Evolutionary conservation across 2,888 invertebrate species (phyloP).

Genomic region (Alcis repandata): DNA sequence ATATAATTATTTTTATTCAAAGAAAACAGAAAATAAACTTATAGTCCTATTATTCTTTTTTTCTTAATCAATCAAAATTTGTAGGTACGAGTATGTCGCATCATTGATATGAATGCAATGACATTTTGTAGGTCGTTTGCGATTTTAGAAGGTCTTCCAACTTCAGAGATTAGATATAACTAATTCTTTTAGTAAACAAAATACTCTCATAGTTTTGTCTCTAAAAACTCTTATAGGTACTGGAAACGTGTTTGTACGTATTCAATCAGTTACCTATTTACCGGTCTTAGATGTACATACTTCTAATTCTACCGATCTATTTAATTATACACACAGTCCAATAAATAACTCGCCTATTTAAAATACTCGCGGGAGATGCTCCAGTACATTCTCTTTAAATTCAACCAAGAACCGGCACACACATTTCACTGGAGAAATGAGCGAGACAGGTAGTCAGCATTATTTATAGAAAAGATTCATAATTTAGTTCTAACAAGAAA

Average conservation of each 20-base stretch:
- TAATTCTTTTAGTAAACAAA: not conserved
- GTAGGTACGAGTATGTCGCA: too few species aligned
- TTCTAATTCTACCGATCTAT: not conserved
- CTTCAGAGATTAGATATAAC: too few species aligned
- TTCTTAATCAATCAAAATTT: too few species aligned
- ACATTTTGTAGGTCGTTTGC: not conserved
- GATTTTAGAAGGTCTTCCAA: too few species aligned
- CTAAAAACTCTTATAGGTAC: too few species aligned
- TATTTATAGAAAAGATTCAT: slow-evolving; percentile 44
- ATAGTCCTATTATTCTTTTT: too few species aligned
- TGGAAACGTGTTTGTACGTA: too few species aligned
- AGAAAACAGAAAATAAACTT: too few species aligned
- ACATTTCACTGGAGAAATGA: slow-evolving; percentile 40
- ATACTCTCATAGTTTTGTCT: not conserved
- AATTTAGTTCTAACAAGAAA: slow-evolving; percentile 55
- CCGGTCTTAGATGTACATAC: not conserved
- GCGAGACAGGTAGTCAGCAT: slow-evolving; percentile 39
- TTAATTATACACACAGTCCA: not conserved
- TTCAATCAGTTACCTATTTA: too few species aligned
- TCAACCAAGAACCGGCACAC: slow-evolving; percentile 23
- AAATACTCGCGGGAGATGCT: slow-evolving; percentile 4
- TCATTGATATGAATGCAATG: too few species aligned
- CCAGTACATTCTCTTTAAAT: slow-evolving; percentile 17
- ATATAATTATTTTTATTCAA: too few species aligned
- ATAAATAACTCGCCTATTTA: slow-evolving; percentile 5